These are phyloP conservation scores for Ridgeia piscesae DNA, from an alignment of 1,140 invertebrate species.

Conservation along the genomic window DNA sequence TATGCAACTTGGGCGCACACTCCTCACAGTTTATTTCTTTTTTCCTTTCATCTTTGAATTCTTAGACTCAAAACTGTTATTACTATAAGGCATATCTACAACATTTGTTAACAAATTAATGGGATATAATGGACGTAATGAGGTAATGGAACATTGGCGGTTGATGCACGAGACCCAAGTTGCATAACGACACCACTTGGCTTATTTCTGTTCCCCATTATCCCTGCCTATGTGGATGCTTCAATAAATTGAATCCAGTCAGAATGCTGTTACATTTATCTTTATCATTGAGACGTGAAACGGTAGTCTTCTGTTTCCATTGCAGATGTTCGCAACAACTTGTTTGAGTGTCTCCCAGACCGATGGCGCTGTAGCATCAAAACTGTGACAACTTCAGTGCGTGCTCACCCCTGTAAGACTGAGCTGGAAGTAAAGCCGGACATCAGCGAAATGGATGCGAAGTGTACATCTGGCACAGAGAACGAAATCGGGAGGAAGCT, in stretches of 20 bases:
- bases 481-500: not conserved
- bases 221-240: too few relatives aligned
- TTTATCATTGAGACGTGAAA: not conserved
- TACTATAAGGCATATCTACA: too few relatives aligned
- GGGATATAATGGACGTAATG: too few relatives aligned
- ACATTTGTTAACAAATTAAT: too few relatives aligned
- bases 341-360: not conserved
- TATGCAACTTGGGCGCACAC: too few relatives aligned
- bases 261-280: not conserved
- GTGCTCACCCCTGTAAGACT: not conserved
- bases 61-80: too few relatives aligned
- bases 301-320: not conserved
- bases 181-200: too few relatives aligned
- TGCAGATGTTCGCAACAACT: not conserved
- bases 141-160: too few relatives aligned
- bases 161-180: too few relatives aligned
- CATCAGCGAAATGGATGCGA: not conserved
- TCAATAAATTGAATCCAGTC: not conserved
- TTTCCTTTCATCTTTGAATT: too few relatives aligned
- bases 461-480: not conserved
- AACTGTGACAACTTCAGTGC: not conserved
- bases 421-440: not conserved
- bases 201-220: too few relatives aligned
- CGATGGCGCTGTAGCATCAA: not conserved
- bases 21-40: too few relatives aligned